Evolutionary conservation across 2,113 vertebrate species (phyloP).

Genomic region (Bubalus kerabau): DNA sequence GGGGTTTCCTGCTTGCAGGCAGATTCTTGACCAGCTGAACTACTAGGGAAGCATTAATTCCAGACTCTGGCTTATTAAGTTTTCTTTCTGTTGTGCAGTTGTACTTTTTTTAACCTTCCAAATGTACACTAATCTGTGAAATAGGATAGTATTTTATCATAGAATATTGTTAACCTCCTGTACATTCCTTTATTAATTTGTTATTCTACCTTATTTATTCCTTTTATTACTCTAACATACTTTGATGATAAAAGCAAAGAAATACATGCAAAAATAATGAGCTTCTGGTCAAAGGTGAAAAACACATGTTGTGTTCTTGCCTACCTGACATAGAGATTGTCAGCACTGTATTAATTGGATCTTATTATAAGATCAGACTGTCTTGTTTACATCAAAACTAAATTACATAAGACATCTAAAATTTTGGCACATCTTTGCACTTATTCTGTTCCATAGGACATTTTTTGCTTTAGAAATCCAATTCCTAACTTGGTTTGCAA

Average conservation of each 20-base stretch:
- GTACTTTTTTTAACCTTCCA: not conserved
- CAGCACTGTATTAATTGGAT: slow-evolving; percentile 28
- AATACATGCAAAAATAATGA: slow-evolving; percentile 10
- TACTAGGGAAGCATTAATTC: not conserved
- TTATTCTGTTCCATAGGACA: slow-evolving; percentile 24
- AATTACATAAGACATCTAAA: slow-evolving; percentile 29
- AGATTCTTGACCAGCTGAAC: not conserved
- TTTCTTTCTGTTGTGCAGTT: not conserved
- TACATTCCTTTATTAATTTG: slow-evolving; percentile 28
- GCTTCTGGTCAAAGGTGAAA: slow-evolving; percentile 50
- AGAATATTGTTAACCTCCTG: slow-evolving; percentile 8
- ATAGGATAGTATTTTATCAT: not conserved
- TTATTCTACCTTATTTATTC: not conserved
- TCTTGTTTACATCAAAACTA: slow-evolving; percentile 33
- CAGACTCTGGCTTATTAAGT: not conserved
- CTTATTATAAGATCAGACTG: not conserved
- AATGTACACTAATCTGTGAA: slow-evolving; percentile 2
- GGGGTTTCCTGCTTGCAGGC: not conserved
- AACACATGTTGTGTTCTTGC: not conserved
- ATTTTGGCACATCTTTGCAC: not conserved
- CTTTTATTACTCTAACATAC: slow-evolving; percentile 4
- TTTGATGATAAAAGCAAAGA: slow-evolving; percentile 41
- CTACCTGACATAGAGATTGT: not conserved
- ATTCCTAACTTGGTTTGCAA: slow-evolving; percentile 58
- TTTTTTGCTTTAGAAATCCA: slow-evolving; percentile 59